These are phyloP conservation scores for Ostrea denselamellosa DNA, from an alignment of 1,140 invertebrate species.

Conservation along the genomic window DNA sequence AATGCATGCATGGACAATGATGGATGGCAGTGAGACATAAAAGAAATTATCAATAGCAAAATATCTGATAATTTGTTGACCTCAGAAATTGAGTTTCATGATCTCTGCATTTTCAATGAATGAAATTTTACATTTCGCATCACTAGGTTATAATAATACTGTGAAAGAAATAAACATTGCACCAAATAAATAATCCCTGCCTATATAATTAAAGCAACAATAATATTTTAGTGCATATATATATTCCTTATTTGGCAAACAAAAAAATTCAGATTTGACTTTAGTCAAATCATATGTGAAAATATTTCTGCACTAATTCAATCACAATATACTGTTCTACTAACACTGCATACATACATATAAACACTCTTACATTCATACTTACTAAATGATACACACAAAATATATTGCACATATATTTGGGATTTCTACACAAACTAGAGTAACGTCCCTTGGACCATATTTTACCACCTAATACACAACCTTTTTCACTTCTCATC, in stretches of 20 bases:
- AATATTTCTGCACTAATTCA: constrained; percentile 22
- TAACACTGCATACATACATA: neutral
- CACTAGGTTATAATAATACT: constrained; percentile 22
- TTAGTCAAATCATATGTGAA: neutral
- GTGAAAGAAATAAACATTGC: constrained; percentile 36
- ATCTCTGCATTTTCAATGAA: neutral
- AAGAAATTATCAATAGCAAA: neutral
- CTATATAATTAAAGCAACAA: constrained; percentile 25
- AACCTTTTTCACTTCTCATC: constrained; percentile 36
- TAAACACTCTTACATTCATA: neutral
- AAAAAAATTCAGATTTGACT: constrained; percentile 17
- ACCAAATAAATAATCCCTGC: constrained; percentile 28
- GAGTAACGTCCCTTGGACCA: constrained; percentile 29
- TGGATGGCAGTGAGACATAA: neutral
- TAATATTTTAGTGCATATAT: neutral
- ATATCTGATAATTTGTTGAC: too few species aligned
- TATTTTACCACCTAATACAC: neutral
- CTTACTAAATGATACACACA: constrained; percentile 7
- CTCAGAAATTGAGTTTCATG: too few species aligned
- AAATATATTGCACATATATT: constrained; percentile 32
- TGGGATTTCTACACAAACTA: constrained; percentile 13
- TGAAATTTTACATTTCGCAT: neutral
- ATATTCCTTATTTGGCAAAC: constrained; percentile 4
- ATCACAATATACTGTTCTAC: neutral
- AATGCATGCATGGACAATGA: neutral